Base-by-base conservation (phyloP, 2,888 invertebrate species). In the Epistrophella euchroma region DNA sequence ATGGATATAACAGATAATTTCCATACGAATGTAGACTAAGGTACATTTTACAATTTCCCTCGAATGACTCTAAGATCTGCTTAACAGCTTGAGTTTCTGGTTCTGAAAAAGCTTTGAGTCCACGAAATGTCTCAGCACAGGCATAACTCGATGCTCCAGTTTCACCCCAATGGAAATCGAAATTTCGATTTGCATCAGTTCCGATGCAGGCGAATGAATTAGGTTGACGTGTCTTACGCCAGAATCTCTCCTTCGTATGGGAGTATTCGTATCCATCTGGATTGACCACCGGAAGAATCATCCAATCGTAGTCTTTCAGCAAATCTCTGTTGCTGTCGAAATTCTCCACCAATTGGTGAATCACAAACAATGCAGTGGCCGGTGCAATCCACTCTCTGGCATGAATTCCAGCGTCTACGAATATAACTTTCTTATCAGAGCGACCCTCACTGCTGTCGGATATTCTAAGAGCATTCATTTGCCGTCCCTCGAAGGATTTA, bases 251-350 rank as follows among this genome's bases (percentile, higher is more conserved):
- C 60, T 89, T 88, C 11, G 92, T 92, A 73, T 94, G 94, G 0
- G 94, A 93, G 90, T 92, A 95, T 84, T 94, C 95, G 88, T 96
- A 96, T 0, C 96, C 96, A 90, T 96, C 96, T 2, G 96, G 95
- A 90, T 96, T 96, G 15, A 94, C 93, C 0, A 94, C 91, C 0
- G 96, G 96, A 74, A 95, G 88, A n/a, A 95, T 92, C 78, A 94
- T 94, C 94, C 95, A 96, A 89, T 96, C 95, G 52, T 94, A 93
- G 32, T 93, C 92, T 10, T 93, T 90, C 7, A 95, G 90, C 5
- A 96, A 89, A 35, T 94, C 91, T 0, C 88, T 88, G 88, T 93
- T 91, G 4, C 68, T 79, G 19, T 87, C 89, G 17, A 91, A 90
- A 78, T 94, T 93, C 52, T 93, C 93, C 7, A 94, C 93, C 66